Percentiles rank a stretch among this genome's conserved stretches.
Conservation (phyloP, 2,888 invertebrate genomes). For the Paralinhomoeus sp. region DNA sequence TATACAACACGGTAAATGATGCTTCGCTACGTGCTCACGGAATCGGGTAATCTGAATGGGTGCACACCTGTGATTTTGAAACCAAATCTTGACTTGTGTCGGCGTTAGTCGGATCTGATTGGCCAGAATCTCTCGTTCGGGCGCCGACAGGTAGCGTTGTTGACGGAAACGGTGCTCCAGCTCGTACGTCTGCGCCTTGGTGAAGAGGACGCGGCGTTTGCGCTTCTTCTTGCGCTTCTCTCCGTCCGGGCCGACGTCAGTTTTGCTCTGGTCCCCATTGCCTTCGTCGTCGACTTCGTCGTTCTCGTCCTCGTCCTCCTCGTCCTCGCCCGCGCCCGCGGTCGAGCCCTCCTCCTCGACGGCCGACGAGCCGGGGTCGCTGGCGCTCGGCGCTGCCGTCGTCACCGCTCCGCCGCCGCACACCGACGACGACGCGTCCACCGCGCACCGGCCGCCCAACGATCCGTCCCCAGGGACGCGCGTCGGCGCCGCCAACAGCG, state of each 20-base stretch:
- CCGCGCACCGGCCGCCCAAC: no score
- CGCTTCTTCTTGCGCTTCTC: constrained; percentile 42
- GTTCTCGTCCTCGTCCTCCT: constrained; percentile 26
- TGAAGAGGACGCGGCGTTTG: constrained; percentile 83
- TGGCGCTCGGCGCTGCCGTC: no score
- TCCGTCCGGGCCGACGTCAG: not conserved
- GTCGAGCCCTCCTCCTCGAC: no score
- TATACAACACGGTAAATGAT: no score
- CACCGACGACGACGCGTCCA: no score
- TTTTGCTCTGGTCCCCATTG: no score
- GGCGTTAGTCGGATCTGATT: constrained; percentile 80
- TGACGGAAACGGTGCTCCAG: constrained; percentile 78
- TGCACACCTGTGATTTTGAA: constrained; percentile 47
- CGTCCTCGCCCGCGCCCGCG: constrained; percentile 31
- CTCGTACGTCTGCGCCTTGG: constrained; percentile 89
- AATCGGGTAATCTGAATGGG: not conserved
- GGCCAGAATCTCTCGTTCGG: constrained; percentile 86
- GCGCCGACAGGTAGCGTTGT: constrained; percentile 84
- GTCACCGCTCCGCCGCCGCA: no score
- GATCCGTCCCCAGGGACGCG: constrained; percentile 33
- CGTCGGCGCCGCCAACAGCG: no score
- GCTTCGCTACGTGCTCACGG: no score
- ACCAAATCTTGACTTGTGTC: constrained; percentile 92
- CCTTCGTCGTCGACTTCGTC: constrained; percentile 14
- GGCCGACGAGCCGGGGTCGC: no score